phyloP scores from a whole-genome alignment of 2,113 vertebrate species.

The Xiphophorus hellerii region DNA sequence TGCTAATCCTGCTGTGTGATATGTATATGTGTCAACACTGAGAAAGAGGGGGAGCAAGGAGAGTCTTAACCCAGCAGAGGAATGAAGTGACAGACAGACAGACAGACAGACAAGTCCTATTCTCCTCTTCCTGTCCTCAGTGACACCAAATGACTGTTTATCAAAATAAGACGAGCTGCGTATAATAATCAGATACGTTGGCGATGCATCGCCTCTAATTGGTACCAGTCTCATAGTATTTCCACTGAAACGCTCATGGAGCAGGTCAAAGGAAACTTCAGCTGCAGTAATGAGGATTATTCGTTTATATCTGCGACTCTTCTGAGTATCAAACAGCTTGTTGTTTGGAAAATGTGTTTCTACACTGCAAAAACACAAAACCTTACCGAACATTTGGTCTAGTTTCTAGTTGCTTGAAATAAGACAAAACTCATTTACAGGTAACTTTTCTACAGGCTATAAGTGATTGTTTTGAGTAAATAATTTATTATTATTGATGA shows the following conservation, averaged over 20 bases:
- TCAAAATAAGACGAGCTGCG: slow-evolving; percentile 67
- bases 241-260: slow-evolving; percentile 29
- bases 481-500: too few species aligned
- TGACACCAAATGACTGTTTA: slow-evolving; percentile 78
- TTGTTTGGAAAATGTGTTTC: not conserved
- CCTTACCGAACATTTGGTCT: too few species aligned
- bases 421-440: too few species aligned
- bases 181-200: slow-evolving; percentile 56
- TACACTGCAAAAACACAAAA: too few species aligned
- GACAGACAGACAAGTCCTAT: slow-evolving; percentile 70
- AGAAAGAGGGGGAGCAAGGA: slow-evolving; percentile 54
- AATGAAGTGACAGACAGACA: slow-evolving; percentile 60
- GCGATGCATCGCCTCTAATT: slow-evolving; percentile 30
- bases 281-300: slow-evolving; percentile 14
- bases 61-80: slow-evolving; percentile 69
- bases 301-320: slow-evolving; percentile 5
- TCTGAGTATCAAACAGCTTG: not conserved
- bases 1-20: slow-evolving; percentile 78
- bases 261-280: slow-evolving; percentile 38
- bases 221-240: slow-evolving; percentile 33
- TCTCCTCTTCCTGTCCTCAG: slow-evolving; percentile 64
- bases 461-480: too few species aligned
- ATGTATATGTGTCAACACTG: slow-evolving; percentile 80
- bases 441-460: too few species aligned
- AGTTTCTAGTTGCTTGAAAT: too few species aligned